These are phyloP conservation scores for Caenorhabditis uteleia DNA, from an alignment of 2,888 invertebrate species.

Conservation along the genomic window DNA sequence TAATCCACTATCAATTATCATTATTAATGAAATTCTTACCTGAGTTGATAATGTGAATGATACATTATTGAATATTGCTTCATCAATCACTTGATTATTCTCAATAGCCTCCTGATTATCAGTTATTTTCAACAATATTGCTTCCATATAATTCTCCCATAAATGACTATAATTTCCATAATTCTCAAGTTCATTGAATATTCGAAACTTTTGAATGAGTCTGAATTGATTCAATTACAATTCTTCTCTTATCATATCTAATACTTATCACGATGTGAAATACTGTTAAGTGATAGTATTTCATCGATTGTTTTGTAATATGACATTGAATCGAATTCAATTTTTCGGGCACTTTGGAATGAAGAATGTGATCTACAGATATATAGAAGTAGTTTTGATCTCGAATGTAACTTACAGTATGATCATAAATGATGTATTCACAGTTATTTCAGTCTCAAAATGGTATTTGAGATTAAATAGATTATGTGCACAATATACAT, in stretches of 20 bases:
- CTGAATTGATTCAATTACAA: too few relatives aligned
- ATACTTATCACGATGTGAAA: conserved; percentile 26
- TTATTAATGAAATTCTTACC: too few relatives aligned
- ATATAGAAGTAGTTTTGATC: neutral
- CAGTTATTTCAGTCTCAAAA: conserved; percentile 30
- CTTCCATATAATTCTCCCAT: conserved; percentile 13
- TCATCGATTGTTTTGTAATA: conserved; percentile 16
- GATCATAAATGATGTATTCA: conserved; percentile 26
- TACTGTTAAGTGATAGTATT: conserved; percentile 14
- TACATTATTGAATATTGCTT: conserved; percentile 2
- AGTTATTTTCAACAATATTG: conserved; percentile 1
- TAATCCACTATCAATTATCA: too few relatives aligned
- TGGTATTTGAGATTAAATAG: conserved; percentile 24
- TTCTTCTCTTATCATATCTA: too few relatives aligned
- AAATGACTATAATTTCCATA: conserved; percentile 3
- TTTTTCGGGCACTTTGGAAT: conserved; percentile 8
- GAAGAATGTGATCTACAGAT: neutral
- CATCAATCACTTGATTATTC: conserved; percentile 5
- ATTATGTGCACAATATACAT: conserved; percentile 18
- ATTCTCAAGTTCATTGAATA: conserved; percentile 17
- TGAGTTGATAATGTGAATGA: too few relatives aligned
- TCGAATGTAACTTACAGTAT: conserved; percentile 8
- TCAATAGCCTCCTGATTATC: conserved; percentile 10
- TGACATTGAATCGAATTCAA: neutral
- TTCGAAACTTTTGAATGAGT: conserved; percentile 19